Conservation (phyloP, 1,140 invertebrate species). For the Drosophila kohkoa region DNA sequence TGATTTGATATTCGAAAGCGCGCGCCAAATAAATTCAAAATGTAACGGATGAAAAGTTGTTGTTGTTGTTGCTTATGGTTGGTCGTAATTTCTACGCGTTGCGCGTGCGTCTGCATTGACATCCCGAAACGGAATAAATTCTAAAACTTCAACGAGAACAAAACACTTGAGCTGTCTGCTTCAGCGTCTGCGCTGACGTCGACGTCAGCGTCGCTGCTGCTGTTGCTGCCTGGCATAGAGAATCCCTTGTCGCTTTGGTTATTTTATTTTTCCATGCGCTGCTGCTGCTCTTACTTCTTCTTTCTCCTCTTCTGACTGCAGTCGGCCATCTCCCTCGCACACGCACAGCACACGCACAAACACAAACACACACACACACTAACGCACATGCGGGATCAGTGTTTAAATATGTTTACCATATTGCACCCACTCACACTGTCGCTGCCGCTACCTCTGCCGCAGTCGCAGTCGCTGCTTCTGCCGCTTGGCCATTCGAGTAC, state of each 20-base stretch:
- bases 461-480: conserved; percentile 16
- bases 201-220: conserved; percentile 4
- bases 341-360: conserved; percentile 24
- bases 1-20: conserved; percentile 47
- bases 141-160: conserved; percentile 82
- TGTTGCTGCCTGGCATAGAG: conserved; percentile 54
- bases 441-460: not conserved
- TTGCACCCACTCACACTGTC: conserved; percentile 72
- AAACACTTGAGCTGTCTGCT: conserved; percentile 64
- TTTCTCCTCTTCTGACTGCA: conserved; percentile 62
- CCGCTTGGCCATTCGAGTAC: conserved; percentile 10
- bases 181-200: conserved; percentile 25
- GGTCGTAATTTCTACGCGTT: conserved; percentile 49
- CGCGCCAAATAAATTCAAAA: conserved; percentile 59
- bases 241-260: conserved; percentile 67
- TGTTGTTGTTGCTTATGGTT: conserved; percentile 36
- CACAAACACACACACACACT: conserved; percentile 26
- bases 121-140: conserved; percentile 84
- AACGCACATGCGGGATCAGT: conserved; percentile 66
- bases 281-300: conserved; percentile 43
- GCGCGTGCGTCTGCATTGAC: conserved; percentile 81
- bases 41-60: conserved; percentile 41
- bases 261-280: conserved; percentile 65
- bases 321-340: conserved; percentile 58
- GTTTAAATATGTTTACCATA: conserved; percentile 77